These are phyloP conservation scores for Columbina picui DNA, from an alignment of 2,113 vertebrate species.

Conservation along the genomic window DNA sequence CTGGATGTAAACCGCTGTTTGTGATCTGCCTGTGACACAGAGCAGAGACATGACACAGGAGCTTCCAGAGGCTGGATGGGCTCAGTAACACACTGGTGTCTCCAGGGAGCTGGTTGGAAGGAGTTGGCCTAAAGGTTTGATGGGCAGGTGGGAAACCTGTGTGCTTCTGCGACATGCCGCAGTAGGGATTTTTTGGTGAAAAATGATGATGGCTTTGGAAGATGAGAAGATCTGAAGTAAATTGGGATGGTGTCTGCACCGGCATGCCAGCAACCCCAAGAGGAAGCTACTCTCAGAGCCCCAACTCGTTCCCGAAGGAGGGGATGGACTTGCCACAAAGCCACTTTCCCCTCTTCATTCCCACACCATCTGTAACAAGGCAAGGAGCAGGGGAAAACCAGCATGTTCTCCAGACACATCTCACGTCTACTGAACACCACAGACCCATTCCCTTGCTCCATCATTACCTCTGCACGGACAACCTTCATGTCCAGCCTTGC, in stretches of 20 bases:
- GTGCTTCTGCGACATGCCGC: background rate
- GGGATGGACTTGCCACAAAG: background rate
- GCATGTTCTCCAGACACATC: background rate
- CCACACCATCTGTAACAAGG: background rate
- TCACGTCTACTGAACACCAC: accelerated
- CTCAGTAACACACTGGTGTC: background rate
- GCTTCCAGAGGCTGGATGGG: background rate
- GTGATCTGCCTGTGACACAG: accelerated
- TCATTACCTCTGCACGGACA: accelerated
- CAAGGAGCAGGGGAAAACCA: background rate
- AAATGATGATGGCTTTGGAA: background rate
- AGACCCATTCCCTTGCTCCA: background rate
- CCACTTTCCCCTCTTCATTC: background rate
- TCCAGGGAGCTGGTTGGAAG: background rate
- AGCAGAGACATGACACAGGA: background rate
- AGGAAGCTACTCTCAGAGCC: background rate
- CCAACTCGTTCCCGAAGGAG: background rate
- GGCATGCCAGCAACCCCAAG: accelerated
- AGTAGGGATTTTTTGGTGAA: background rate
- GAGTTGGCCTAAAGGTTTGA: background rate
- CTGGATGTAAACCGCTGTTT: background rate
- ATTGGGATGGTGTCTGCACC: background rate
- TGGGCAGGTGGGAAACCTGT: background rate
- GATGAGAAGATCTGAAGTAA: background rate
- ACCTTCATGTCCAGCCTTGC: background rate